Conservation (phyloP, 2,888 invertebrate species). For the Leptothorax acervorum region DNA sequence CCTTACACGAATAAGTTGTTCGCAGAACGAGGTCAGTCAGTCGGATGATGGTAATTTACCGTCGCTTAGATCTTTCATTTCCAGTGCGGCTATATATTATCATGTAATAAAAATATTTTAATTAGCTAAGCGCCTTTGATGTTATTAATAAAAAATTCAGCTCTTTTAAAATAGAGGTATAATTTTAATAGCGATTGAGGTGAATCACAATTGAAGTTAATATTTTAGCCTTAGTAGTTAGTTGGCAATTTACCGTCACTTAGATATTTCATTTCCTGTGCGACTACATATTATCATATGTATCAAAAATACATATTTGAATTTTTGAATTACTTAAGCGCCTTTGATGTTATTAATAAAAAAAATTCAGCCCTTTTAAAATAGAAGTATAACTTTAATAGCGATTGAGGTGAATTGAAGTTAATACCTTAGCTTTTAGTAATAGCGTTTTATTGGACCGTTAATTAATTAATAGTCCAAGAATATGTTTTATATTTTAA, state of each 20-base stretch:
- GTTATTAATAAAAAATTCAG: conserved; percentile 21
- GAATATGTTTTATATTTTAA: not conserved
- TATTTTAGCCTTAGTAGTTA: not conserved
- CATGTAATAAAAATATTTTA: not conserved
- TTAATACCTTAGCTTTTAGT: not conserved
- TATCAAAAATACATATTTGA: not conserved
- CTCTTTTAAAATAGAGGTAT: not conserved
- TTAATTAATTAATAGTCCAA: conserved; percentile 1
- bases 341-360: conserved; percentile 20
- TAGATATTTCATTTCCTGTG: too few relatives aligned
- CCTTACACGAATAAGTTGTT: conserved; percentile 13
- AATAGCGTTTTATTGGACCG: not conserved
- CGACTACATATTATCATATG: too few relatives aligned
- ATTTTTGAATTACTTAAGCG: not conserved
- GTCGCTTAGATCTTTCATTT: not conserved
- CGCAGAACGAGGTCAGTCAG: not conserved
- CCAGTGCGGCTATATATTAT: not conserved
- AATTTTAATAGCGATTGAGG: not conserved
- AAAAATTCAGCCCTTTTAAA: not conserved
- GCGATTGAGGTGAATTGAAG: not conserved
- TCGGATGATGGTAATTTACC: conserved; percentile 6
- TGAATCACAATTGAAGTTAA: not conserved
- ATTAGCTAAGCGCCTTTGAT: not conserved
- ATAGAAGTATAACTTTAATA: not conserved
- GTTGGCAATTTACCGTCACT: too few relatives aligned